Evolutionary conservation across 1,140 invertebrate genomes (phyloP).

Genomic region (Radopholus similis): DNA sequence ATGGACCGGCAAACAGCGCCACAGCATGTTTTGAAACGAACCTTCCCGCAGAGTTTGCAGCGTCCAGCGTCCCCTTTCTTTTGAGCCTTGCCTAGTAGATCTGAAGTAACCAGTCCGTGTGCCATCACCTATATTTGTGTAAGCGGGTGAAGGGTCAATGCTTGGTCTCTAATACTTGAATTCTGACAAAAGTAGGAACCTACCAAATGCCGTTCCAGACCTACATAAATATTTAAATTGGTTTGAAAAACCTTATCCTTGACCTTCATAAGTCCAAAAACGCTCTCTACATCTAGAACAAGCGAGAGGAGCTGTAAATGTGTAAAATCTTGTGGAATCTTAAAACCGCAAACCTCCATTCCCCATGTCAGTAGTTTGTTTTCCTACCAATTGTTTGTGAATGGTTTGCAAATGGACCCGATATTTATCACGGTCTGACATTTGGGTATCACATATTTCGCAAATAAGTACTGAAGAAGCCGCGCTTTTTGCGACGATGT

Average conservation of each 20-base stretch:
- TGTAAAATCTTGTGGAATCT: no score
- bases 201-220: slow-evolving; percentile 77
- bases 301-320: slow-evolving; percentile 79
- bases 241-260: slow-evolving; percentile 58
- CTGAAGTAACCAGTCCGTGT: slow-evolving; percentile 86
- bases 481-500: not conserved
- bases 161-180: no score
- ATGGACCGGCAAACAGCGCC: slow-evolving; percentile 2
- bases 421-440: slow-evolving; percentile 41
- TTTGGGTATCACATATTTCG: slow-evolving; percentile 48
- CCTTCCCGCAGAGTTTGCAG: slow-evolving; percentile 82
- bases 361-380: slow-evolving; percentile 40
- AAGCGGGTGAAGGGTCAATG: no score
- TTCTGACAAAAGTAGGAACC: no score
- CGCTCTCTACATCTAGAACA: slow-evolving; percentile 91
- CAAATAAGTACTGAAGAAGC: slow-evolving; percentile 18
- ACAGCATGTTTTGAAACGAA: slow-evolving; percentile 27
- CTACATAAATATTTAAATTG: not conserved
- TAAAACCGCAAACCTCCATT: no score
- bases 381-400: slow-evolving; percentile 46
- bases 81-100: slow-evolving; percentile 89
- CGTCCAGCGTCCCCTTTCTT: slow-evolving; percentile 86
- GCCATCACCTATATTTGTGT: no score
- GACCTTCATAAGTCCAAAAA: slow-evolving; percentile 78
- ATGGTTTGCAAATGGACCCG: slow-evolving; percentile 31